phyloP scores from a whole-genome alignment of 2,888 invertebrate species.

The Cremastinae sp. region DNA sequence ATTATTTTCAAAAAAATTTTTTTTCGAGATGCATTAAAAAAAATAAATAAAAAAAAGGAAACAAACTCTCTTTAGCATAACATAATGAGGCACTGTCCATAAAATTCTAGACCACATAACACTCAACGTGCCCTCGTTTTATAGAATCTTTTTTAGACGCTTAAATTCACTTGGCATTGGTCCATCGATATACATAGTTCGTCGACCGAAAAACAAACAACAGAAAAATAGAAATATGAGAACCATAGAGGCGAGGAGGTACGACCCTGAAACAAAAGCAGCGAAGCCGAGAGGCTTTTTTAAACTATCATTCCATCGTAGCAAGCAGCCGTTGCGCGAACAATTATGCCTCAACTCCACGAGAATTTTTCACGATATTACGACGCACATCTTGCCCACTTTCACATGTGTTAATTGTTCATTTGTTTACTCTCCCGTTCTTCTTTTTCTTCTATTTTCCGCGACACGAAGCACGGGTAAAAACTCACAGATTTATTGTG shows the following conservation, averaged over 20 bases:
- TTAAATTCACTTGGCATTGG: not conserved
- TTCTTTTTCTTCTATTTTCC: constrained; percentile 7
- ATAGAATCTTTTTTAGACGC: not conserved
- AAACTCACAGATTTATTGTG: constrained; percentile 76
- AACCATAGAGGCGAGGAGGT: not conserved
- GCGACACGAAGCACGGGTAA: constrained; percentile 14
- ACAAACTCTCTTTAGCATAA: too few species aligned
- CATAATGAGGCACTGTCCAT: not conserved
- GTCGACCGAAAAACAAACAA: constrained; percentile 9
- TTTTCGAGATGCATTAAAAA: not conserved
- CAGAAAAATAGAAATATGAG: not conserved
- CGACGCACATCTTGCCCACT: not conserved
- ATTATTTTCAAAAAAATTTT: not conserved
- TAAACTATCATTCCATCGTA: not conserved
- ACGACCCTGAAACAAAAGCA: constrained; percentile 27
- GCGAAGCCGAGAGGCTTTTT: constrained; percentile 3
- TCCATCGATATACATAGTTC: constrained; percentile 10
- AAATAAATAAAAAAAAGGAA: not conserved
- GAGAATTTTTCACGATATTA: constrained; percentile 12
- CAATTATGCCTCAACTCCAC: constrained; percentile 28
- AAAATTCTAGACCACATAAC: not conserved
- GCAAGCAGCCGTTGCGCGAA: constrained; percentile 19
- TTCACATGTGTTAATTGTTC: not conserved
- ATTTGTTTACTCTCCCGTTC: too few species aligned
- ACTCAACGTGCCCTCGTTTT: too few species aligned